Base-by-base conservation (phyloP, 1,140 invertebrate genomes). In the Micrasema longulum region DNA sequence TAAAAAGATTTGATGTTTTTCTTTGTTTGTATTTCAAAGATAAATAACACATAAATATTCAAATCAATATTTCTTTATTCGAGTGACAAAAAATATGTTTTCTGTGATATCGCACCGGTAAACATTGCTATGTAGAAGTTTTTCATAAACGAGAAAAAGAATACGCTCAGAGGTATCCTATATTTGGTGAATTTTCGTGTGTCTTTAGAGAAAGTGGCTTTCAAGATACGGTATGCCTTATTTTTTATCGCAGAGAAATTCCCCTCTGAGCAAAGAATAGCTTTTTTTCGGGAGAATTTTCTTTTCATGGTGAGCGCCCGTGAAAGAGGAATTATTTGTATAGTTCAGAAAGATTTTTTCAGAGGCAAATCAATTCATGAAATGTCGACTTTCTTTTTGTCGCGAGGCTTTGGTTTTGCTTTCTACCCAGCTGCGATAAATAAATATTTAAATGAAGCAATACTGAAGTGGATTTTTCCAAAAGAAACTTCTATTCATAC, bases 301-400 rank as follows among this genome's bases (percentile, higher is more conserved):
- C 20, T 57, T 57, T 20, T 36, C n/a, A n/a, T n/a, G 31, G 26
- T 7, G 53, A 14, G 53, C 3, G 26, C 12, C 31, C 53, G 10
- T 57, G 31, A 57, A 57, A 57, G 53, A 11, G 31, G 31, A 57
- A 57, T 57, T 57, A 57, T 57, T 57, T 57, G 53, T 38, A 57
- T 38, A 38, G 53, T 36, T n/a, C n/a, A n/a, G 20, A 57, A 57
- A 57, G 53, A 57, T 57, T n/a, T n/a, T 57, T 57, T 57, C 23
- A 26, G 26, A 6, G 31, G 53, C 53, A 35, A 57, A 57, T 57
- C 53, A 57, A 57, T 57, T 57, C 31, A 36, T n/a, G 53, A 57
- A 57, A 38, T 57, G 31, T 35, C 53, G 31, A 57, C 53, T 57
- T 11, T 36, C n/a, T 1, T 2, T n/a, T n/a, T n/a, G n/a, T 36